Percentiles rank a stretch among this genome's conserved stretches.
phyloP scores from a whole-genome alignment of 53 echinoderm and acorn worm species.

The Echinometra lucunter region DNA sequence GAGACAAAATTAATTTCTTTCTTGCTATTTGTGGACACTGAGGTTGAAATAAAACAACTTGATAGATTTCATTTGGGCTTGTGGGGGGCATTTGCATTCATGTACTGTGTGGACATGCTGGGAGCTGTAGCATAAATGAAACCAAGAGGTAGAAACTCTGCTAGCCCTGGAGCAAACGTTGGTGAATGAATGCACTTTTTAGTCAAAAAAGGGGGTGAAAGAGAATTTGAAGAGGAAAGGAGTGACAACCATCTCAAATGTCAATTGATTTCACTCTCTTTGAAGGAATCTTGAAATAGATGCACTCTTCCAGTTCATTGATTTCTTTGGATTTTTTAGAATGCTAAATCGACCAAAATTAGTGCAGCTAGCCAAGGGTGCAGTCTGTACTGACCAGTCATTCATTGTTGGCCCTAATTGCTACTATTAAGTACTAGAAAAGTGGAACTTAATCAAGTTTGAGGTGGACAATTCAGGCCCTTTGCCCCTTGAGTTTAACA shows the following conservation, averaged over 20 bases:
- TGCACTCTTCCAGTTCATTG: slow-evolving; percentile 25
- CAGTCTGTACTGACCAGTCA: background rate
- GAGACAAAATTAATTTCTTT: slow-evolving; percentile 40
- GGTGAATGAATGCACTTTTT: slow-evolving; percentile 55
- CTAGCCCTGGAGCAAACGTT: background rate
- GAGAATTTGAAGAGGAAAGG: background rate
- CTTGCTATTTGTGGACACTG: background rate
- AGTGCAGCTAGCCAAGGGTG: background rate
- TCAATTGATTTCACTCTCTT: slow-evolving; percentile 46
- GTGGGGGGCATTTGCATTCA: slow-evolving; percentile 30
- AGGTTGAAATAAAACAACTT: slow-evolving; percentile 23
- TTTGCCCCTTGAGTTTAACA: background rate
- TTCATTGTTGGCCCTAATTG: slow-evolving; percentile 27
- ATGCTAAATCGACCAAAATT: slow-evolving; percentile 1
- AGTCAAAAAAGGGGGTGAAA: background rate
- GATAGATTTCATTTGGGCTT: background rate
- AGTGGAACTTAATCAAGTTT: slow-evolving; percentile 19
- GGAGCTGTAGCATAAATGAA: background rate
- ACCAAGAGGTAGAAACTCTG: background rate
- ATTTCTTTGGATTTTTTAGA: slow-evolving; percentile 24
- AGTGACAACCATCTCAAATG: slow-evolving; percentile 50
- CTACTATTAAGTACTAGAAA: background rate
- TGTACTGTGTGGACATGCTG: too few relatives aligned
- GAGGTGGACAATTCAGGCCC: background rate
- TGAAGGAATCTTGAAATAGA: slow-evolving; percentile 4